These are phyloP conservation scores for Nemurella pictetii DNA, from an alignment of 2,888 invertebrate genomes.

Conservation along the genomic window DNA sequence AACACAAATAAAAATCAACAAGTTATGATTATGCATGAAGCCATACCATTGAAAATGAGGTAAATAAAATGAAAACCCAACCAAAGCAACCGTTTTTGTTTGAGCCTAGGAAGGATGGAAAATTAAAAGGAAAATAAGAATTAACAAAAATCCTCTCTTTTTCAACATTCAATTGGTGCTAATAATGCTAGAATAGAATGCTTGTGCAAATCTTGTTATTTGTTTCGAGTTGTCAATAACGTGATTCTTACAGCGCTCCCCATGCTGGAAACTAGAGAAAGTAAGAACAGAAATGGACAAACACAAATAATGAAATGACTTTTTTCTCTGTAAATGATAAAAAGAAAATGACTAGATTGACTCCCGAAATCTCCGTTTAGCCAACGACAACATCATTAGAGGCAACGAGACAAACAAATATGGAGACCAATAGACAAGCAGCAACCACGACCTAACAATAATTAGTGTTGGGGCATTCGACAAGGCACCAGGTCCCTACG, in stretches of 20 bases:
- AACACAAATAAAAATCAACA: too few relatives aligned
- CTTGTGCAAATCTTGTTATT: background rate
- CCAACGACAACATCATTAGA: background rate
- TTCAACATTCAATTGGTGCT: background rate
- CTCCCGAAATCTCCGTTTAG: too few relatives aligned
- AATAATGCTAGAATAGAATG: background rate
- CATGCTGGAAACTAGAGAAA: background rate
- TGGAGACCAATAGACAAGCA: background rate
- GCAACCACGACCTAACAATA: background rate
- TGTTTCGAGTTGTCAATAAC: background rate
- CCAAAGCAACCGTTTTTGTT: background rate
- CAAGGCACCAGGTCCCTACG: too few relatives aligned
- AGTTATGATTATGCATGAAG: background rate
- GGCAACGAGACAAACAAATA: background rate
- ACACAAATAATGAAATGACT: conserved; percentile 29
- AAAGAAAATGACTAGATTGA: background rate
- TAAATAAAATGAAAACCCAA: background rate
- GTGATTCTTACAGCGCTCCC: background rate
- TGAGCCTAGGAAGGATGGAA: background rate
- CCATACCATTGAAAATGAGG: background rate
- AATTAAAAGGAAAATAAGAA: background rate
- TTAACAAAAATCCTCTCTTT: background rate
- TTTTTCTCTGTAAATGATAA: too few relatives aligned
- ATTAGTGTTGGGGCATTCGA: too few relatives aligned
- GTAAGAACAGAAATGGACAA: background rate